phyloP scores from a whole-genome alignment of 2,113 vertebrate species.

The Centrocercus urophasianus region DNA sequence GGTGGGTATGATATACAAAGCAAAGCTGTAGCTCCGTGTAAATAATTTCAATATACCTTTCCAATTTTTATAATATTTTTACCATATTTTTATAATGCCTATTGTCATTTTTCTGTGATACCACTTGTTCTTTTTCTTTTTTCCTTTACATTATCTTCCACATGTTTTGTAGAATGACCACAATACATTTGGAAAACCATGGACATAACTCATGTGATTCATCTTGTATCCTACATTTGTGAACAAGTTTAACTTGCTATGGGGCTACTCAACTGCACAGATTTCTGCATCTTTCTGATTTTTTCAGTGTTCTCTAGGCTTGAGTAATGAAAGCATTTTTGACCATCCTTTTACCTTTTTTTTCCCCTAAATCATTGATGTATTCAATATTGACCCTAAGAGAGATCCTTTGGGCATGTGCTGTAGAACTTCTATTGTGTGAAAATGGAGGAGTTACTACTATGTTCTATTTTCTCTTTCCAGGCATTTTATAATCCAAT shows the following conservation, averaged over 20 bases:
- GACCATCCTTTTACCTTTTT: not conserved
- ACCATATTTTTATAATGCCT: not conserved
- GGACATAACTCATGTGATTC: not conserved
- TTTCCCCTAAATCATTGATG: not conserved
- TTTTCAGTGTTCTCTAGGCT: conserved; percentile 4
- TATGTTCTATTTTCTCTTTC: not conserved
- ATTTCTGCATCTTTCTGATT: conserved; percentile 16
- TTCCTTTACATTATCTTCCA: not conserved
- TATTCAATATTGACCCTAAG: not conserved
- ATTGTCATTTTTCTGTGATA: not conserved
- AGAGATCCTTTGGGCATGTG: not conserved
- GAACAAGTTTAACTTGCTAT: not conserved
- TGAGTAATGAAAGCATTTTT: conserved; percentile 7
- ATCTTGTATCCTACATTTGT: not conserved
- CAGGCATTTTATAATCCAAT: not conserved
- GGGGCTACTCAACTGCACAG: not conserved
- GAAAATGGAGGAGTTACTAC: not conserved
- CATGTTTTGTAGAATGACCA: not conserved
- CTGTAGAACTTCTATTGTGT: not conserved
- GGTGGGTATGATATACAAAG: not conserved
- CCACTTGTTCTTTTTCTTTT: not conserved
- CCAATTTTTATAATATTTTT: not conserved
- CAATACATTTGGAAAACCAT: not conserved
- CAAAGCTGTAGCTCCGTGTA: not conserved
- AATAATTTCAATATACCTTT: not conserved